Evolutionary conservation across 2,113 vertebrate genomes (phyloP).

Genomic region (Hippoglossus stenolepis): DNA sequence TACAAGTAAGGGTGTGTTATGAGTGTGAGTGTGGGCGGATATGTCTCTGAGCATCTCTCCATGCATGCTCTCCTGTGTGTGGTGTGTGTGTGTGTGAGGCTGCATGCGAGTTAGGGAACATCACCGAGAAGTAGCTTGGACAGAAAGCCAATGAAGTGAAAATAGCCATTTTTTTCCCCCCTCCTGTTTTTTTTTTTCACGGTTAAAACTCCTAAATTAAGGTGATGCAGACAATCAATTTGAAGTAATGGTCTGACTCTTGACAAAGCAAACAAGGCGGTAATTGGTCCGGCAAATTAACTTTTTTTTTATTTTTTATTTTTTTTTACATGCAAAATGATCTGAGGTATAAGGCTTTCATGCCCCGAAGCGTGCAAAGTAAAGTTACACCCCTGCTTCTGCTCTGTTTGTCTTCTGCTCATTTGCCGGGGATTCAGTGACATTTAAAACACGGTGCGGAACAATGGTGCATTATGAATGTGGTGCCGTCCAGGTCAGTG

Average conservation of each 20-base stretch:
- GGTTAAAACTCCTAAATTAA: slow-evolving; percentile 52
- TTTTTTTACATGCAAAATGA: slow-evolving; percentile 23
- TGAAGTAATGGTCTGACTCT: slow-evolving; percentile 51
- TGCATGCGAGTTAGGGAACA: slow-evolving; percentile 32
- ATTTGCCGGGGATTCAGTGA: slow-evolving; percentile 64
- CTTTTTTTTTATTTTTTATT: too few relatives aligned
- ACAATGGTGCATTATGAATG: slow-evolving; percentile 53
- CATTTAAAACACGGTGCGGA: slow-evolving; percentile 60
- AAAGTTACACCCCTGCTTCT: slow-evolving; percentile 24
- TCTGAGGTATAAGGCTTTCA: slow-evolving; percentile 13
- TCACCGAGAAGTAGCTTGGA: slow-evolving; percentile 57
- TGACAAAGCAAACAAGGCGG: slow-evolving; percentile 57
- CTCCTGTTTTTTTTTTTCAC: slow-evolving; percentile 10
- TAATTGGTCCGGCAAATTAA: slow-evolving; percentile 56
- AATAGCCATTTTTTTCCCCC: slow-evolving; percentile 29
- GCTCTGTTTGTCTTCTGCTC: slow-evolving; percentile 45
- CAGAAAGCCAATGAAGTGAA: slow-evolving; percentile 66
- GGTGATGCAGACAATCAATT: slow-evolving; percentile 63
- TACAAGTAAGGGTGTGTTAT: slow-evolving; percentile 23
- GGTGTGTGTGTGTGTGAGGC: slow-evolving; percentile 28
- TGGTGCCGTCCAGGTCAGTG: slow-evolving; percentile 51
- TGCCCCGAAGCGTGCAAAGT: slow-evolving; percentile 33
- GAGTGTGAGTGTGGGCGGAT: slow-evolving; percentile 40
- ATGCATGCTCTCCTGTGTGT: slow-evolving; percentile 9
- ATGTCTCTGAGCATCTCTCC: slow-evolving; percentile 42